Percentiles rank a stretch among this genome's conserved stretches.
These are phyloP conservation scores for Butorides virescens DNA, from an alignment of 2,113 vertebrate genomes.

Conservation along the genomic window DNA sequence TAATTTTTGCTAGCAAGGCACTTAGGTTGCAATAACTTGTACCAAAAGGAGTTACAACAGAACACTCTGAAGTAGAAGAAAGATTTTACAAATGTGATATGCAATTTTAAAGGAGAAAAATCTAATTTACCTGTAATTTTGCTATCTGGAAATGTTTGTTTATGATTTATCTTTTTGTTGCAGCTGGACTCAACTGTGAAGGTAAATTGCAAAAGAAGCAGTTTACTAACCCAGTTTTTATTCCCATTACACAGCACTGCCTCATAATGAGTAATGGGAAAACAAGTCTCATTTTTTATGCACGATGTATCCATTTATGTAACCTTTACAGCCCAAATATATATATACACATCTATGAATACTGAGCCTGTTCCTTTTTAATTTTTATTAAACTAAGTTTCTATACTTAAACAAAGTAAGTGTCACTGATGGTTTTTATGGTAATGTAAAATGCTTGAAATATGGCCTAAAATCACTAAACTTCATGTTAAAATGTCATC, in stretches of 20 bases:
- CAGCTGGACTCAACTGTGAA: conserved; percentile 38
- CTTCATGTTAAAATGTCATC: not conserved
- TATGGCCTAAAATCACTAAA: not conserved
- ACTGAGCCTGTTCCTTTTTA: not conserved
- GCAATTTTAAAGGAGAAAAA: conserved; percentile 1
- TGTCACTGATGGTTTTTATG: not conserved
- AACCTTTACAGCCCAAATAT: not conserved
- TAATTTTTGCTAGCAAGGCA: conserved; percentile 5
- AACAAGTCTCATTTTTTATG: conserved; percentile 48
- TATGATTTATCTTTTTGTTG: conserved; percentile 43
- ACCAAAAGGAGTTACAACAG: not conserved
- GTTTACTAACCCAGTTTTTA: conserved; percentile 48
- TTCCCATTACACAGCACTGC: conserved; percentile 8
- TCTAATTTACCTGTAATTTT: conserved; percentile 20
- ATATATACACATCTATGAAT: not conserved
- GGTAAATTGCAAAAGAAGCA: conserved; percentile 57
- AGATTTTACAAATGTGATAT: not conserved
- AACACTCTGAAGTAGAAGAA: not conserved
- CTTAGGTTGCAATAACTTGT: not conserved
- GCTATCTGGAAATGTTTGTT: conserved; percentile 7
- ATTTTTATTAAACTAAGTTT: not conserved
- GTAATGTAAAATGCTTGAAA: not conserved
- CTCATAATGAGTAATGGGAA: conserved; percentile 56
- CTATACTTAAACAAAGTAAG: not conserved
- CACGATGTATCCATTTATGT: conserved; percentile 18